Evolutionary conservation across 64 coral and sea anemone species (phyloP).

Genomic region (Pocillopora damicornis): DNA sequence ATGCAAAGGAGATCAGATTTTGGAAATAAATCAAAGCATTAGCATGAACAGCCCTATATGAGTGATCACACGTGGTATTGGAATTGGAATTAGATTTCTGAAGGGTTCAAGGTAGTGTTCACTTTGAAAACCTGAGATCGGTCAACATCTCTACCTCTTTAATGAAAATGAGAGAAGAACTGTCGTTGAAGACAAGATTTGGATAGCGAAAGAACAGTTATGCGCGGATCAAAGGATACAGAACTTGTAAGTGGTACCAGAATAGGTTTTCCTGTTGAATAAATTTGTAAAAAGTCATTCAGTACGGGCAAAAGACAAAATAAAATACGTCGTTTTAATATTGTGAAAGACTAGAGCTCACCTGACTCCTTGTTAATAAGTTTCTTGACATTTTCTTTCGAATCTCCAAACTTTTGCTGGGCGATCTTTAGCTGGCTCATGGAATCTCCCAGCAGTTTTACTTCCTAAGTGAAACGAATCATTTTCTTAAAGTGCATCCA

Average conservation of each 20-base stretch:
- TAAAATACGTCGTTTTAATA: neutral
- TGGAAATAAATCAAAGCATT: no score
- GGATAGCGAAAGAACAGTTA: no score
- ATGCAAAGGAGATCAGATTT: no score
- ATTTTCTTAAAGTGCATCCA: neutral
- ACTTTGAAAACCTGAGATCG: no score
- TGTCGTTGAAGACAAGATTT: no score
- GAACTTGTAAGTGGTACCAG: slow-evolving; percentile 82
- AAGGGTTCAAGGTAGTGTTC: no score
- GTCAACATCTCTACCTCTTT: no score
- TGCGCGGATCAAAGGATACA: slow-evolving; percentile 66
- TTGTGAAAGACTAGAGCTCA: slow-evolving; percentile 3
- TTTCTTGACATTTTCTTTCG: slow-evolving; percentile 90
- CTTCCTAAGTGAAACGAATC: slow-evolving; percentile 52
- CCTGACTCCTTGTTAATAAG: slow-evolving; percentile 68
- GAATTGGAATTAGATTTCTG: no score
- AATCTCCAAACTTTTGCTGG: slow-evolving; percentile 93
- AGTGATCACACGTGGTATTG: no score
- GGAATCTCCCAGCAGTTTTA: slow-evolving; percentile 88
- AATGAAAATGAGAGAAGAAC: no score
- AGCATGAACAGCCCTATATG: no score
- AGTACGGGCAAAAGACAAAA: neutral
- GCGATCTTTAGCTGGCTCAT: slow-evolving; percentile 87
- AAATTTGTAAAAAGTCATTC: neutral
- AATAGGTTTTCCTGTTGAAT: slow-evolving; percentile 66